Evolutionary conservation across 2,888 invertebrate species (phyloP).

Genomic region (Dioctria rufipes): DNA sequence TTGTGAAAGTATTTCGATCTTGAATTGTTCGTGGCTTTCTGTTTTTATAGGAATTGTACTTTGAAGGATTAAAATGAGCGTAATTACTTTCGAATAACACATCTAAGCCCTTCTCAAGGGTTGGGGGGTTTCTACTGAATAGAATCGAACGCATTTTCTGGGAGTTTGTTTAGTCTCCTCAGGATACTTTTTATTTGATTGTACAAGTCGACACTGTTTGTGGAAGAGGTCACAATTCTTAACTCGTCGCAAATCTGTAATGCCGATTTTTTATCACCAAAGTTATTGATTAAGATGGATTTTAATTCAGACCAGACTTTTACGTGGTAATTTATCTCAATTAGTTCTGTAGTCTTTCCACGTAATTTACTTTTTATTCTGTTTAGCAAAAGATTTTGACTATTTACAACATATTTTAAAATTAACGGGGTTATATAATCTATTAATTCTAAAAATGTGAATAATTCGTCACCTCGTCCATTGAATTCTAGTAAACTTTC

Average conservation of each 20-base stretch:
- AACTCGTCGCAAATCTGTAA: no score
- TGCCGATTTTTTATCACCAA: not conserved
- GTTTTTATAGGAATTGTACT: no score
- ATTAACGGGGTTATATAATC: conserved; percentile 41
- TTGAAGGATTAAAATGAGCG: no score
- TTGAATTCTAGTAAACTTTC: conserved; percentile 41
- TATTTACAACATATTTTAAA: conserved; percentile 22
- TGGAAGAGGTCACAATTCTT: not conserved
- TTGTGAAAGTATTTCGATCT: no score
- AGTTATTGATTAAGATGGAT: not conserved
- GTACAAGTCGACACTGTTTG: no score
- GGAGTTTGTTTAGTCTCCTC: no score
- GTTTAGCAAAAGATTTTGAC: not conserved
- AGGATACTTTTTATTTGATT: no score
- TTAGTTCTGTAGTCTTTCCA: not conserved
- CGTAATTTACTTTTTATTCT: conserved; percentile 1
- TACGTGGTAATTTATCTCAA: conserved; percentile 1
- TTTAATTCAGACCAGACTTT: not conserved
- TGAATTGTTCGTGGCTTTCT: no score
- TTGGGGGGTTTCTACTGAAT: no score
- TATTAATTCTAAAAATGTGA: conserved; percentile 50
- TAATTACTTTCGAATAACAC: no score
- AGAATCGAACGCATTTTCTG: no score
- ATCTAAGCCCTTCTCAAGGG: no score
- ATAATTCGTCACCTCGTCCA: conserved; percentile 46